Conservation (phyloP, 2,888 invertebrate species). For the Strigamia maritima region DNA sequence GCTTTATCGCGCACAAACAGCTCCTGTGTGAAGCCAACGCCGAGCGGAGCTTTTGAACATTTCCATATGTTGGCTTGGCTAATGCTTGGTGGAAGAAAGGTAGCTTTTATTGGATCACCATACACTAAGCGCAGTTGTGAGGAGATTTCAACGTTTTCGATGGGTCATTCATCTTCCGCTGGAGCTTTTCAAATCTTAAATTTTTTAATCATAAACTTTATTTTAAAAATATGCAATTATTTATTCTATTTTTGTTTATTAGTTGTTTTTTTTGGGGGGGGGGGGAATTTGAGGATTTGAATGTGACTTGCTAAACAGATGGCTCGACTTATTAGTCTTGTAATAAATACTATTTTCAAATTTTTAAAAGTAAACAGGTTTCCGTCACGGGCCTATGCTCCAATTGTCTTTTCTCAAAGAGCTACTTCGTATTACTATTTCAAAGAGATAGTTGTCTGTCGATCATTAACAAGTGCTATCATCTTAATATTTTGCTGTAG, state of each 20-base stretch:
- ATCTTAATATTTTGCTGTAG: too few relatives aligned
- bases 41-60: constrained; percentile 21
- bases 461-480: too few relatives aligned
- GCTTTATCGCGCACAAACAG: constrained; percentile 27
- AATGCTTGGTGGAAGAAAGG: constrained; percentile 25
- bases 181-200: not conserved
- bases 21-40: constrained; percentile 14
- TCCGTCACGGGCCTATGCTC: too few relatives aligned
- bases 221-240: constrained; percentile 8
- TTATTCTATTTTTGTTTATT: not conserved
- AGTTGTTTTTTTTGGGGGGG: too few relatives aligned
- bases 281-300: not conserved
- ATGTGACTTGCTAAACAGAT: not conserved
- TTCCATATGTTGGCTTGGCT: constrained; percentile 24
- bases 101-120: constrained; percentile 25
- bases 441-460: too few relatives aligned
- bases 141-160: constrained; percentile 24
- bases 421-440: too few relatives aligned
- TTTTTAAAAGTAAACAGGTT: too few relatives aligned
- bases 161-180: constrained; percentile 12
- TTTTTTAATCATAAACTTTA: not conserved
- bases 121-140: constrained; percentile 8
- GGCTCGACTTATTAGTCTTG: not conserved
- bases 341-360: not conserved
- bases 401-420: too few relatives aligned